Conservation (phyloP, 2,888 invertebrate genomes). For the Caenorhabditis doughertyi region DNA sequence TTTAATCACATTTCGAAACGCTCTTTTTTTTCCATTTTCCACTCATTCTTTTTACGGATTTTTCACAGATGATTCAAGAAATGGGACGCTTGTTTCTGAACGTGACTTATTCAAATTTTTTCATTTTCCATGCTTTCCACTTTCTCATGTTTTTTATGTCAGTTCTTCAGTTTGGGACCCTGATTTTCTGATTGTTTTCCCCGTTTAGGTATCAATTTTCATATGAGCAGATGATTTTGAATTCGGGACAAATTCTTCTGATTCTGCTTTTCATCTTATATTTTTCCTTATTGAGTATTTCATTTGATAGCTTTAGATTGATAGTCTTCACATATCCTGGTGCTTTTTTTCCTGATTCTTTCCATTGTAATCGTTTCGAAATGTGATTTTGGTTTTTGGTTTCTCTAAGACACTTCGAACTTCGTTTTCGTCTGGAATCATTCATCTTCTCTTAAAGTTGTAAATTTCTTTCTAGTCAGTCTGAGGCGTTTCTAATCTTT, state of each 20-base stretch:
- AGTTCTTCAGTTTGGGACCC: slow-evolving; percentile 52
- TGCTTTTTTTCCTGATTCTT: slow-evolving; percentile 17
- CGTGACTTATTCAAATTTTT: slow-evolving; percentile 5
- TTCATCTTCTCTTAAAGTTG: slow-evolving; percentile 52
- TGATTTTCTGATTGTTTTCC: slow-evolving; percentile 23
- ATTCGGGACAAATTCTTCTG: slow-evolving; percentile 52
- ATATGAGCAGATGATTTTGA: not conserved
- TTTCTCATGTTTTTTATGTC: slow-evolving; percentile 13
- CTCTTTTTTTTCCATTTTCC: slow-evolving; percentile 3
- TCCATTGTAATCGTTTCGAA: slow-evolving; percentile 34
- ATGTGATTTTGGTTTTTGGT: slow-evolving; percentile 11
- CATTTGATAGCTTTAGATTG: slow-evolving; percentile 53
- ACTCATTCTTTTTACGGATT: not conserved
- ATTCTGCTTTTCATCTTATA: not conserved
- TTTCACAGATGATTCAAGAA: slow-evolving; percentile 44
- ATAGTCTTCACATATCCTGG: slow-evolving; percentile 52
- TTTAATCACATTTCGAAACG: slow-evolving; percentile 43
- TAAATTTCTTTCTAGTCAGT: slow-evolving; percentile 54
- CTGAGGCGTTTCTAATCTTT: slow-evolving; percentile 32
- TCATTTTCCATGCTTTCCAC: slow-evolving; percentile 9
- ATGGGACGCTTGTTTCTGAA: slow-evolving; percentile 55
- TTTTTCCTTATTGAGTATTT: slow-evolving; percentile 17
- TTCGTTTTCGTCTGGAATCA: slow-evolving; percentile 6
- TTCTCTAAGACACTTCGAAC: not conserved
- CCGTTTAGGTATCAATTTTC: slow-evolving; percentile 57